A percentile compares a stretch with the other conserved stretches of the same genome.
phyloP scores from a whole-genome alignment of 2,888 invertebrate species.

The Entomobrya proxima region DNA sequence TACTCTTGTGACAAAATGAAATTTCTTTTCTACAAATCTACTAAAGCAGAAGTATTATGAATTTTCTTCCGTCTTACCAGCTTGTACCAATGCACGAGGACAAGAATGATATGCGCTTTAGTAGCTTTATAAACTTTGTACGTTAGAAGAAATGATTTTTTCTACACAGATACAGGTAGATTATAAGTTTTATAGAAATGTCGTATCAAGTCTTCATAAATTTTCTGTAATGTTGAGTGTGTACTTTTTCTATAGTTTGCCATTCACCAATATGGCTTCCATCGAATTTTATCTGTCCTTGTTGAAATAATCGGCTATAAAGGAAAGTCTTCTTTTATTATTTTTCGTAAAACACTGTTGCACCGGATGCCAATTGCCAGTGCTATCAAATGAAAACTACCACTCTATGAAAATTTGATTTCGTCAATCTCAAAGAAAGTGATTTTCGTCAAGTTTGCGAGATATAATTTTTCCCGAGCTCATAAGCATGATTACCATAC shows the following conservation, averaged over 20 bases:
- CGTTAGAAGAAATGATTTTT: too few relatives aligned
- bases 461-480: conserved; percentile 3
- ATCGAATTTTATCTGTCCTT: conserved; percentile 20
- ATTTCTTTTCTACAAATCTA: neutral
- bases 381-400: neutral
- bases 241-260: neutral
- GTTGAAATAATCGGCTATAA: neutral
- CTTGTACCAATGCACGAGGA: too few relatives aligned
- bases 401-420: neutral
- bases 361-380: neutral
- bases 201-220: too few relatives aligned
- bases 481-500: neutral
- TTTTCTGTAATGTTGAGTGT: too few relatives aligned
- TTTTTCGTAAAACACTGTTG: neutral
- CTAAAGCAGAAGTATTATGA: too few relatives aligned
- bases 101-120: too few relatives aligned
- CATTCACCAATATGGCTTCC: neutral
- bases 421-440: conserved; percentile 10
- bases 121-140: too few relatives aligned
- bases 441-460: conserved; percentile 1
- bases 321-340: neutral
- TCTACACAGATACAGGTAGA: too few relatives aligned
- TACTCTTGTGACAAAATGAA: neutral
- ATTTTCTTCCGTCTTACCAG: too few relatives aligned
- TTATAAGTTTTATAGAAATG: too few relatives aligned